A percentile compares a stretch with the other conserved stretches of the same genome.
Conservation (phyloP, 2,888 invertebrate species). For the Lycophotia porphyrea region DNA sequence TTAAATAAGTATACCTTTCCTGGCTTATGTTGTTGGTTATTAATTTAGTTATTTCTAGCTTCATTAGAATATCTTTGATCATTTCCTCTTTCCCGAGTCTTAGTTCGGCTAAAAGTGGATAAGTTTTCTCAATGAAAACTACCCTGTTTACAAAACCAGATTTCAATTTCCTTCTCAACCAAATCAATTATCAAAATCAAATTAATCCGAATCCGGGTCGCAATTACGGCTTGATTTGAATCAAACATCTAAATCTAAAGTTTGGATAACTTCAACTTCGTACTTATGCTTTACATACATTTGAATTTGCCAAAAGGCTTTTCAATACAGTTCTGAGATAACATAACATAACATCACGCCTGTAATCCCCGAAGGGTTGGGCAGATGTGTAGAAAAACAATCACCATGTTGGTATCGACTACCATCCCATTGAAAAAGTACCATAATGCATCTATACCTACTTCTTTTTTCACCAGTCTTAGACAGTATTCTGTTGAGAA, state of each 20-base stretch:
- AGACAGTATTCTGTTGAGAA: no score
- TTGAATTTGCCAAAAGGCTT: not conserved
- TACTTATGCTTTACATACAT: conserved; percentile 8
- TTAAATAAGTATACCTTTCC: no score
- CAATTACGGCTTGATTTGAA: conserved; percentile 40
- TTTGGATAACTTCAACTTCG: conserved; percentile 40
- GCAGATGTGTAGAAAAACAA: no score
- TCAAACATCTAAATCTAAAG: conserved; percentile 48
- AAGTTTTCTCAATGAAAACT: conserved; percentile 32
- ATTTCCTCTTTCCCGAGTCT: not conserved
- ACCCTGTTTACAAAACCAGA: conserved; percentile 38
- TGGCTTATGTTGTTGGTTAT: not conserved
- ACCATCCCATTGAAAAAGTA: no score
- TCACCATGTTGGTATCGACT: no score
- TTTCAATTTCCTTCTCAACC: conserved; percentile 43
- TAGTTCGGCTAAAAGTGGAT: not conserved
- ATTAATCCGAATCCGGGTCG: conserved; percentile 54
- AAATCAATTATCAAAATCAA: conserved; percentile 58
- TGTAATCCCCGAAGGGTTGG: no score
- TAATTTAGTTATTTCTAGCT: not conserved
- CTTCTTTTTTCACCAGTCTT: no score
- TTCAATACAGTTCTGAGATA: not conserved
- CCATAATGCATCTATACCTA: no score
- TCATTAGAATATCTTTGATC: not conserved
- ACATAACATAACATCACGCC: no score